These are phyloP conservation scores for Cephonodes hylas DNA, from an alignment of 2,888 invertebrate genomes.

Conservation along the genomic window DNA sequence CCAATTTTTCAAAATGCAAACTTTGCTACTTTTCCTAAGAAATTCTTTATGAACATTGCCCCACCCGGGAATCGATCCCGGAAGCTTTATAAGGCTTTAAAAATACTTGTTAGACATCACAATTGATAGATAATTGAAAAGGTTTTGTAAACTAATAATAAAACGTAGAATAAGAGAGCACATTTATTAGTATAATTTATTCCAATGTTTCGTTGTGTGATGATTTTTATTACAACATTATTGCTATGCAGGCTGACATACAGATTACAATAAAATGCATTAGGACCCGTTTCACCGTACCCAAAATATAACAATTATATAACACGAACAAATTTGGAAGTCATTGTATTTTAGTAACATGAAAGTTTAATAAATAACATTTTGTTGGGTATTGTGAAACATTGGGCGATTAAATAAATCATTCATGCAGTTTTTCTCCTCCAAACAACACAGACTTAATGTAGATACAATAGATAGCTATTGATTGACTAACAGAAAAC, in stretches of 20 bases:
- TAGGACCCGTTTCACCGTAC: neutral
- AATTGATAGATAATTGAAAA: no score
- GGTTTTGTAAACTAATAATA: constrained; percentile 14
- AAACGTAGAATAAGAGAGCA: constrained; percentile 32
- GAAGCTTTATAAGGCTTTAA: no score
- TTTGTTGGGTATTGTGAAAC: neutral
- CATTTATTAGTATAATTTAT: constrained; percentile 49
- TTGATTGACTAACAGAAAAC: neutral
- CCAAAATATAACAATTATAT: neutral
- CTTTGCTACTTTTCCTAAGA: no score
- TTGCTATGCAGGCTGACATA: neutral
- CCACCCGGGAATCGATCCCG: no score
- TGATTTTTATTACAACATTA: constrained; percentile 32
- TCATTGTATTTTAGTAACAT: neutral
- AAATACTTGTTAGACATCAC: no score
- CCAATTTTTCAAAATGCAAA: no score
- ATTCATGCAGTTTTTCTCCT: no score
- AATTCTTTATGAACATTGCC: no score
- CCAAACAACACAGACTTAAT: neutral
- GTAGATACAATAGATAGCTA: neutral
- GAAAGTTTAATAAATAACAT: neutral
- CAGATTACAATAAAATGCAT: neutral
- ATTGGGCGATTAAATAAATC: no score
- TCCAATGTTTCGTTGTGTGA: constrained; percentile 55
- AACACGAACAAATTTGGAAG: neutral